Conservation (phyloP, 2,113 vertebrate species). For the Microcebus griseorufus region DNA sequence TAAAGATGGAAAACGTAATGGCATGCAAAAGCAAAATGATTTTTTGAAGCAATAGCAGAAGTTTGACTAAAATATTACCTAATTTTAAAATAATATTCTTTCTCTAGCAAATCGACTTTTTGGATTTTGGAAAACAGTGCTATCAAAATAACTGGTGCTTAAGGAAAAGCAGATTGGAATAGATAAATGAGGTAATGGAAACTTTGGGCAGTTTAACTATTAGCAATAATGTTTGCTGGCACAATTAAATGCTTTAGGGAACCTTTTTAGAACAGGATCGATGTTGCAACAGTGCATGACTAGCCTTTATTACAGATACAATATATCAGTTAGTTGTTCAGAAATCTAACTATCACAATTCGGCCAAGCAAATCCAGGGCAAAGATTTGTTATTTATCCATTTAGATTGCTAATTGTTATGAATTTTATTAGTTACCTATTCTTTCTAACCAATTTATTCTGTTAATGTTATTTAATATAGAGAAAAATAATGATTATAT, state of each 20-base stretch:
- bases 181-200: not conserved
- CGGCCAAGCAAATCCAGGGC: not conserved
- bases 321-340: not conserved
- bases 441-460: not conserved
- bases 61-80: not conserved
- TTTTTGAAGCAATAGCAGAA: not conserved
- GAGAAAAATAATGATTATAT: not conserved
- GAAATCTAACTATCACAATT: not conserved
- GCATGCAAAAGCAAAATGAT: not conserved
- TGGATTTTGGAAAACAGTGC: not conserved
- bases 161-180: not conserved
- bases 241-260: not conserved
- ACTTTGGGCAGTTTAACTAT: not conserved
- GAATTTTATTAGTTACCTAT: not conserved
- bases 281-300: not conserved
- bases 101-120: not conserved
- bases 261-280: not conserved
- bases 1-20: conserved; percentile 12
- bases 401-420: not conserved
- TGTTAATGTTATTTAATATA: not conserved
- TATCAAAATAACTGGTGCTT: not conserved
- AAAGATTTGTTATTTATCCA: not conserved
- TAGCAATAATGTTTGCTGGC: not conserved
- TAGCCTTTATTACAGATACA: not conserved
- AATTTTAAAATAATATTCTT: not conserved